Base-by-base conservation (phyloP, 2,113 vertebrate species). In the Hystrix cristata region DNA sequence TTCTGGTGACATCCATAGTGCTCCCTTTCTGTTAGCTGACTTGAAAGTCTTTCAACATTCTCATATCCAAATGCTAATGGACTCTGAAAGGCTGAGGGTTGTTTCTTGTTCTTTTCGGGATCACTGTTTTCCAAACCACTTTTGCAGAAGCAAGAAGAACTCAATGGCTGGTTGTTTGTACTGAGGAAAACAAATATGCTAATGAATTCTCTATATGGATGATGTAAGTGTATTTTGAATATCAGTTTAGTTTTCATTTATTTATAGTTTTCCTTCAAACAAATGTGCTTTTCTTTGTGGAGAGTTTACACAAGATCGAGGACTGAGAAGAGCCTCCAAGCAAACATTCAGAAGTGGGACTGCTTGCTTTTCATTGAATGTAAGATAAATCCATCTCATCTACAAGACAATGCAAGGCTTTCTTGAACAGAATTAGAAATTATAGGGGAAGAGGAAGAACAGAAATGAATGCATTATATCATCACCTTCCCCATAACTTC, bases 1-100 rank as follows among this genome's bases (percentile, higher is more conserved):
- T 95, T 84, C 80, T 93, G 95, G 81, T 96, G 96, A 97, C 90
- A 93, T 96, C 94, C 53, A 67, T 31, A 67, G 65, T 78, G 53
- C 87, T 97, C 96, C 53, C 31, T 95, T 98, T 98, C 27, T 97
- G 64, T 97, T 86, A 91, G 82, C 38, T 98, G 93, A 87, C 93
- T 98, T 97, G 67, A 95, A 64, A 97, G 57, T 80, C 87, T 97
- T 97, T n/a, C 34, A 65, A 60, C 88, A 96, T 94, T 97, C 94
- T 97, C 59, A 94, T 97, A 92, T 91, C 82, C 88, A 96, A 96
- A 92, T 59, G 55, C 29, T 95, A 98, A 97, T 48, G 97, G 80
- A 88, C 82, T 94, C 80, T 96, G 97, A 92, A n/a, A 2, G 29
- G 60, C 89, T 98, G 5, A 14, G 14, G 10, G 65, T 96, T 95